Percentiles rank a stretch among this genome's conserved stretches.
These are phyloP conservation scores for Enteromius paludinosus DNA, from an alignment of 2,797 vertebrate genomes.

Conservation along the genomic window DNA sequence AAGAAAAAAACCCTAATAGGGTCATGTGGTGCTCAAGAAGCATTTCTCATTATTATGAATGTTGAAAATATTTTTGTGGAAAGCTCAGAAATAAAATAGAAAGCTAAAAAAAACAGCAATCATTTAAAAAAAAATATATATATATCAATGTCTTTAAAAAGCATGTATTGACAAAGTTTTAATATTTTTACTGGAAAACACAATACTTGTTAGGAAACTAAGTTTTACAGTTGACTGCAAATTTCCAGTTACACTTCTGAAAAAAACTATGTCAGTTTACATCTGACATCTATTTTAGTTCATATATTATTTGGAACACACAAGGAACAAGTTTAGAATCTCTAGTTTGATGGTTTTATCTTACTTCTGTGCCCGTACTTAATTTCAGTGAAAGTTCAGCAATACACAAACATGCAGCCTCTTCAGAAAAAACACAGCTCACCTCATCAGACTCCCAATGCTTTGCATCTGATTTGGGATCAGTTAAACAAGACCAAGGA, in stretches of 20 bases:
- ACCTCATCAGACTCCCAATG: background rate
- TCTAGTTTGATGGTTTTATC: background rate
- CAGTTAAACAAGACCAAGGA: slow-evolving; percentile 47
- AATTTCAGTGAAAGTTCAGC: background rate
- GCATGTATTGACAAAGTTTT: background rate
- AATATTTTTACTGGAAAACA: background rate
- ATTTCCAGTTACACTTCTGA: background rate
- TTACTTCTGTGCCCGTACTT: background rate
- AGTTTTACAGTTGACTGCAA: background rate
- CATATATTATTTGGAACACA: background rate
- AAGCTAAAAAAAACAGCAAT: background rate
- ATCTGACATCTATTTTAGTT: background rate
- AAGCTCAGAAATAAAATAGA: background rate
- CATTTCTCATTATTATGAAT: background rate
- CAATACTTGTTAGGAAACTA: background rate
- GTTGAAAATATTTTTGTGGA: background rate
- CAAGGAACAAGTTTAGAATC: background rate
- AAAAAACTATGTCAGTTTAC: background rate
- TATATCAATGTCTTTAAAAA: background rate
- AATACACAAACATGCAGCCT: background rate
- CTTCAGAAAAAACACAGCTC: background rate
- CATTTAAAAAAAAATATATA: background rate
- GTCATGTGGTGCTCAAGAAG: background rate
- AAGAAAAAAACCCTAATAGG: background rate
- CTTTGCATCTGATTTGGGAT: slow-evolving; percentile 10